Conservation (phyloP, 2,113 vertebrate species). For the Taurulus bubalis region DNA sequence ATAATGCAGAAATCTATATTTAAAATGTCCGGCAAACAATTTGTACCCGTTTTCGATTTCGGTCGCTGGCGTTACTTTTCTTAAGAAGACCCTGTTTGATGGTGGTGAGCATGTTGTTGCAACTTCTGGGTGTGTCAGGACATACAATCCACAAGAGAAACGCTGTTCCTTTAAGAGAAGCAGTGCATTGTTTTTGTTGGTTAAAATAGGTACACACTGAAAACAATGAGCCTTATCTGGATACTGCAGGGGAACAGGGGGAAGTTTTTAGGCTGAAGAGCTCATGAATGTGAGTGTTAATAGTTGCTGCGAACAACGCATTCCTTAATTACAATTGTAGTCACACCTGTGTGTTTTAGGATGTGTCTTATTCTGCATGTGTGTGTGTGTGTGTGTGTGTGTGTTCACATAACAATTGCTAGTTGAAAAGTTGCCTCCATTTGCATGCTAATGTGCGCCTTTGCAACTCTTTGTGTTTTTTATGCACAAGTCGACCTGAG, state of each 20-base stretch:
- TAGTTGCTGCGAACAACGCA: conserved; percentile 14
- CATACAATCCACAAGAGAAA: neutral
- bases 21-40: neutral
- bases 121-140: neutral
- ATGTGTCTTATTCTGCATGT: neutral
- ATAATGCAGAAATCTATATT: neutral
- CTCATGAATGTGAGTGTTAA: conserved; percentile 31
- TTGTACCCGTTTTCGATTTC: neutral
- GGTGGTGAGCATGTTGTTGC: neutral
- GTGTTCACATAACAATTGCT: conserved; percentile 1
- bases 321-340: conserved; percentile 27
- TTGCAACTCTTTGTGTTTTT: conserved; percentile 29
- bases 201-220: neutral
- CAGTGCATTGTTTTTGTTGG: neutral
- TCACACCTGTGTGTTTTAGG: conserved; percentile 26
- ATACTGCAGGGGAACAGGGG: conserved; percentile 26
- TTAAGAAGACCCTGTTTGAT: neutral
- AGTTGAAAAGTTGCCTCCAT: conserved; percentile 47
- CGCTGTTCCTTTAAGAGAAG: neutral
- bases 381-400: neutral
- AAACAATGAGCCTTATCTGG: conserved; percentile 38
- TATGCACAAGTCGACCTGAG: conserved; percentile 32
- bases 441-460: conserved; percentile 33
- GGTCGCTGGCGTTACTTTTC: neutral
- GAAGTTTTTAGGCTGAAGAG: neutral